Conservation (phyloP, 2,797 vertebrate genomes). For the Sorex maritimensis region DNA sequence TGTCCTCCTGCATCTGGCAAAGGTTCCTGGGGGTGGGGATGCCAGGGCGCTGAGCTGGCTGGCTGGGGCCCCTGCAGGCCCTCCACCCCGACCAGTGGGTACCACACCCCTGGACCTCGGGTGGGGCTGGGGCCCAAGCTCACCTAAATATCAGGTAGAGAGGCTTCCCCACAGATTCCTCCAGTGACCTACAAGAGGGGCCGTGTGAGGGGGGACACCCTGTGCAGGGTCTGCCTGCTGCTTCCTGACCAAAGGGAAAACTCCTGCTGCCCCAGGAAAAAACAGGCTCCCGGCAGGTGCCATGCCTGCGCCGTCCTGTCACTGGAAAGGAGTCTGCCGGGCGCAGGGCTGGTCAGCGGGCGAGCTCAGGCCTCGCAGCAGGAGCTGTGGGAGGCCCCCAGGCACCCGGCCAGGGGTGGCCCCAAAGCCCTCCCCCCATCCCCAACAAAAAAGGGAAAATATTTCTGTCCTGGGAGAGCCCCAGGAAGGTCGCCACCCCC, state of each 20-base stretch:
- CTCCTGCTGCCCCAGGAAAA: background rate
- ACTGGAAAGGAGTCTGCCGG: background rate
- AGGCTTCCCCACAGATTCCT: slow-evolving; percentile 97
- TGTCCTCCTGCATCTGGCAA: slow-evolving; percentile 99
- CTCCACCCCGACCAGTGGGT: background rate
- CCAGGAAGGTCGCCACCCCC: too few relatives aligned
- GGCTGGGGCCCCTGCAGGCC: background rate
- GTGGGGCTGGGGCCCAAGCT: background rate
- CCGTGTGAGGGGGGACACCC: background rate
- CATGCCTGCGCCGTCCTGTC: background rate
- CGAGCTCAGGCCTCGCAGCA: background rate
- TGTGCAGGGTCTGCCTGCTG: background rate
- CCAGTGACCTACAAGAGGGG: slow-evolving; percentile 92
- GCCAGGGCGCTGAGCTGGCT: background rate
- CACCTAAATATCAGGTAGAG: slow-evolving; percentile 96
- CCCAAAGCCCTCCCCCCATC: too few relatives aligned
- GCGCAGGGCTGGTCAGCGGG: too few relatives aligned
- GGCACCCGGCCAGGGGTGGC: too few relatives aligned
- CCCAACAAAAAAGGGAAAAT: too few relatives aligned
- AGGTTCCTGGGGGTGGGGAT: slow-evolving; percentile 92
- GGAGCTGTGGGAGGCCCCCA: background rate
- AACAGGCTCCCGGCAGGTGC: background rate
- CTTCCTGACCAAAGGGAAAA: background rate
- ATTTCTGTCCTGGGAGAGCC: too few relatives aligned
- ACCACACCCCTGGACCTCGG: background rate